Evolutionary conservation across 2,113 vertebrate genomes (phyloP), one percentile per base, ranked within the genome.

Genomic region (Phyllostomus discolor): DNA sequence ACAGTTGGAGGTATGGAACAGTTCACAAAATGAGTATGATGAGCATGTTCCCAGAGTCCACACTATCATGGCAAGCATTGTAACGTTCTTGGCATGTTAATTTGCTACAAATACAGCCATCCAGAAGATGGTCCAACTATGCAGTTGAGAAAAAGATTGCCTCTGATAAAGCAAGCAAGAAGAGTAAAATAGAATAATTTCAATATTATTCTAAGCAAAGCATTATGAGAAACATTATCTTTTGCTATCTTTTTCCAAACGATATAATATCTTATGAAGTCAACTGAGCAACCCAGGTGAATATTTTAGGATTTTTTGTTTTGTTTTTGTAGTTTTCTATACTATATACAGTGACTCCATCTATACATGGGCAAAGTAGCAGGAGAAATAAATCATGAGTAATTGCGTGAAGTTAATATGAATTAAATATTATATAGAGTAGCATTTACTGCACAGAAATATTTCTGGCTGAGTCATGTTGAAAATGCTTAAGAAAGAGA

Each of bases 211-310:
- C 22, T 75, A 96, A 91, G 15, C 54, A 72, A 91, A 82, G 48
- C 26, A 89, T 82, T 89, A 52, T 66, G 82, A 48, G 24, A 82
- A 93, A 33, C 46, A 28, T 80, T 70, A 59, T 43, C 19, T 35
- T 87, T 76, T 50, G 57, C 26, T 78, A 80, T 19, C 1, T 0
- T 48, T 50, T 91, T 92, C 76, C n/a, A 90, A 70, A 84, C 62
- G 57, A 91, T 2, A 81, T 80, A 46, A 52, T 64, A 11, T 24
- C 26, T 95, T 95, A 83, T 69, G 91, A 97, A 90, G 57, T 66
- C 62, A 79, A 69, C 11, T 66, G 43, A 95, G 11, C 22, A 78
- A 69, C 1, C 4, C 16, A 48, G 15, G 17, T 50, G 33, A 94
- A 48, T 50, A 64, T 67, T 50, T 91, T 19, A 22, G 57, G 31